Conservation (phyloP, 2,888 invertebrate species). For the Cataglyphis livida region DNA sequence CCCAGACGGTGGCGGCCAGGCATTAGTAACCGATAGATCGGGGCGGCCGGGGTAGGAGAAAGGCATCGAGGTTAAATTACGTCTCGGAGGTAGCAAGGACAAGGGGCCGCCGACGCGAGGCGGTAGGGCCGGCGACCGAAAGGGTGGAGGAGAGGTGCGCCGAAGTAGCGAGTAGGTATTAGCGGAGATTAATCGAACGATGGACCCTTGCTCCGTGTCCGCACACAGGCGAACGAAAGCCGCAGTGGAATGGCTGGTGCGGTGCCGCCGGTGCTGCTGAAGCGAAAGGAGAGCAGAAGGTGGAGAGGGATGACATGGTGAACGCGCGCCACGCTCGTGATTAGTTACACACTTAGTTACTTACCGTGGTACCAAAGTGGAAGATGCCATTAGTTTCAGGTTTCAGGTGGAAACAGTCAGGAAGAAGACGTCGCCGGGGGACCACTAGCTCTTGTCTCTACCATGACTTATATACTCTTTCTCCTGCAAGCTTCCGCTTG, state of each 20-base stretch:
- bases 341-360: constrained; percentile 80
- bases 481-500: constrained; percentile 7
- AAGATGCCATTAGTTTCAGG: constrained; percentile 62
- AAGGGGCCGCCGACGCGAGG: constrained; percentile 69
- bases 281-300: constrained; percentile 46
- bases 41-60: constrained; percentile 57
- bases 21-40: constrained; percentile 77
- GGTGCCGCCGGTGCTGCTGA: constrained; percentile 5
- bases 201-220: constrained; percentile 65
- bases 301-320: constrained; percentile 46
- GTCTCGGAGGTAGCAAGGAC: constrained; percentile 65
- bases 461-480: constrained; percentile 39
- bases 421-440: constrained; percentile 63
- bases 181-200: constrained; percentile 83
- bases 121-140: constrained; percentile 73
- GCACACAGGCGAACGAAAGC: constrained; percentile 66
- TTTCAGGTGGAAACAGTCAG: constrained; percentile 48
- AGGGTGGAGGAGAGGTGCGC: constrained; percentile 70
- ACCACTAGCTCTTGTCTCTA: constrained; percentile 58
- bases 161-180: constrained; percentile 80
- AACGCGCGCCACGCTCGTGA: constrained; percentile 68
- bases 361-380: constrained; percentile 69
- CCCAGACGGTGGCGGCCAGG: constrained; percentile 66
- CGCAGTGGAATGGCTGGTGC: constrained; percentile 49
- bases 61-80: constrained; percentile 78